Evolutionary conservation across 2,888 invertebrate species (phyloP), one percentile per base, ranked within the genome.

Genomic region (Mylabris sibirica): DNA sequence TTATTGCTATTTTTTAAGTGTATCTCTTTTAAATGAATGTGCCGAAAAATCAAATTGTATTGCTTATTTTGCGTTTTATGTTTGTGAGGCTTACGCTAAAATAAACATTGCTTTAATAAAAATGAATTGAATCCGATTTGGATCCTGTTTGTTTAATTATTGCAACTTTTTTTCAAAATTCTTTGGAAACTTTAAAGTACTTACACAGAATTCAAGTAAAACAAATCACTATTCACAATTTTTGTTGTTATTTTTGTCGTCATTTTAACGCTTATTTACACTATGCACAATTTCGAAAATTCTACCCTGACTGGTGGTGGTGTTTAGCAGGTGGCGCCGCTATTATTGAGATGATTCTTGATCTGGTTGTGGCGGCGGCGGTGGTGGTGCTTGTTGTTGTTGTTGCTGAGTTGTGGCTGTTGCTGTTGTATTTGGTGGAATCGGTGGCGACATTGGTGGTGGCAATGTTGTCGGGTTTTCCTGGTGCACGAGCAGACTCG

Each of bases 401-500:
- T 17, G 44, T 44, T 44, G 41, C 0, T 11, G 17, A 1, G 49
- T 49, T 1, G 49, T 49, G 20, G 49, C 20, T 49, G 49, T 68
- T 64, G 35, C 65, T 49, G 49, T 68, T 62, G 35, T 68, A 66
- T 22, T 57, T 86, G 79, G 75, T 86, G 20, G 2, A 49, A 49
- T 20, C 84, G 78, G 86, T 75, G 81, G 81, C 85, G 82, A 81
- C 81, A 38, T 65, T 64, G 41, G 74, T 66, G 68, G 70, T 72
- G 87, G 82, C 86, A 89, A 80, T 87, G 87, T 78, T 86, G 86
- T 80, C 89, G 89, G 89, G 88, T 89, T 90, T 84, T 89, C 89
- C 84, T 83, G 85, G 73, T 87, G 87, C 89, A 89, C 89, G 86
- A 92, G 89, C 71, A 92, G 87, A 84, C 93, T 87, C 86, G 89